Evolutionary conservation across 2,797 vertebrate genomes (phyloP), one percentile per base, ranked within the genome.

Genomic region (Typhlichthys eigenmanni): DNA sequence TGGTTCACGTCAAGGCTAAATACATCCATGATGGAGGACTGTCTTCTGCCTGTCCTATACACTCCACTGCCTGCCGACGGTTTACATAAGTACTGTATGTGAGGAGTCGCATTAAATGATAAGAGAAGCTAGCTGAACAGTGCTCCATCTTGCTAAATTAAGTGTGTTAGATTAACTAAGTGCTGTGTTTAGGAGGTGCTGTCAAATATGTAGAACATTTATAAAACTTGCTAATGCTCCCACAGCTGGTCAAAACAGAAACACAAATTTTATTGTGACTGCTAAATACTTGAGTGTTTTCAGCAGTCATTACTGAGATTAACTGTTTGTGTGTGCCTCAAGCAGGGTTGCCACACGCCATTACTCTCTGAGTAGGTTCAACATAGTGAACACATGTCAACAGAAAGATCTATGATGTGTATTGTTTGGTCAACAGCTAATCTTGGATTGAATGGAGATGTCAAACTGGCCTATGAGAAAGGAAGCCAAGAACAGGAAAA

Each of bases 281-380:
- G 60, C 72, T 77, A 76, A 76, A 74, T 63, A 68, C 71, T 68
- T 49, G 19, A 68, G 68, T 74, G 69, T 48, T 32, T 59, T 62
- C 62, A 70, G 80, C 57, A 65, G 68, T 87, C 77, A 86, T 89
- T 88, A 88, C 75, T 62, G 74, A 85, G 74, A 88, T 87, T 81
- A 87, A 86, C 76, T 75, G 46, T 66, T 68, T 60, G 62, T 64
- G 24, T 53, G 59, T 60, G 47, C 76, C 63, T 77, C 63, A 68
- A 75, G 78, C 72, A 72, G 72, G 71, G 72, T 64, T 86, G 80
- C 77, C 81, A 87, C 69, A 80, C 70, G 19, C 67, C 74, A 84
- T 87, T 87, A 87, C 67, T 71, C 65, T 55, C 64, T 24, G 69
- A 66, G 70, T 16, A 66, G 70, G 69, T 66, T 83, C 78, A 86